Evolutionary conservation across 2,113 vertebrate genomes (phyloP).

Genomic region (Bubo bubo): DNA sequence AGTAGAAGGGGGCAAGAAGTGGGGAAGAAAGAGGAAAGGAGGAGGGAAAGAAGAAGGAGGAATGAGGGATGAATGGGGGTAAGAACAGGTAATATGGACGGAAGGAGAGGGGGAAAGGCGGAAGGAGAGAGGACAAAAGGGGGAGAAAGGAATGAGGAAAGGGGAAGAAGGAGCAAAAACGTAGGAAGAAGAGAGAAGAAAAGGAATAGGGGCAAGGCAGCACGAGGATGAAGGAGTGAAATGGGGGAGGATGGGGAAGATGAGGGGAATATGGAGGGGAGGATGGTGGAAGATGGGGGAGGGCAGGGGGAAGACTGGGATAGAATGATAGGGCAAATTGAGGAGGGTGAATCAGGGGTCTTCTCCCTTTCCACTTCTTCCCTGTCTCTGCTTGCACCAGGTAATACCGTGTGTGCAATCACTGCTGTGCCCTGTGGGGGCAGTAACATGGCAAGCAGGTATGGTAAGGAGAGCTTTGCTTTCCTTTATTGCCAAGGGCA

Average conservation of each 20-base stretch:
- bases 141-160: neutral
- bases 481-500: neutral
- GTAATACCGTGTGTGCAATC: neutral
- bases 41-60: neutral
- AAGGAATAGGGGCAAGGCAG: neutral
- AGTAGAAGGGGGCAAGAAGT: neutral
- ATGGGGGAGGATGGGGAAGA: neutral
- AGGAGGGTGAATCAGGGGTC: rapidly evolving
- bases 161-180: neutral
- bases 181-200: neutral
- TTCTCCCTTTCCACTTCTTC: neutral
- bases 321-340: neutral
- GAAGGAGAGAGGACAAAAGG: neutral
- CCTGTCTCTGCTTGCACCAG: neutral
- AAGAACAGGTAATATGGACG: neutral
- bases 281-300: neutral
- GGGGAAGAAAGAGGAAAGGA: neutral
- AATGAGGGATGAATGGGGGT: neutral
- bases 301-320: rapidly evolving
- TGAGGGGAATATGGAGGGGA: neutral
- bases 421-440: neutral
- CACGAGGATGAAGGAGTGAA: neutral
- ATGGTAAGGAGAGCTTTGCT: neutral
- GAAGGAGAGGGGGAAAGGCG: rapidly evolving
- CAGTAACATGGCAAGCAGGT: neutral